Conservation (phyloP, 2,888 invertebrate species). For the Chymomyza fuscimana region DNA sequence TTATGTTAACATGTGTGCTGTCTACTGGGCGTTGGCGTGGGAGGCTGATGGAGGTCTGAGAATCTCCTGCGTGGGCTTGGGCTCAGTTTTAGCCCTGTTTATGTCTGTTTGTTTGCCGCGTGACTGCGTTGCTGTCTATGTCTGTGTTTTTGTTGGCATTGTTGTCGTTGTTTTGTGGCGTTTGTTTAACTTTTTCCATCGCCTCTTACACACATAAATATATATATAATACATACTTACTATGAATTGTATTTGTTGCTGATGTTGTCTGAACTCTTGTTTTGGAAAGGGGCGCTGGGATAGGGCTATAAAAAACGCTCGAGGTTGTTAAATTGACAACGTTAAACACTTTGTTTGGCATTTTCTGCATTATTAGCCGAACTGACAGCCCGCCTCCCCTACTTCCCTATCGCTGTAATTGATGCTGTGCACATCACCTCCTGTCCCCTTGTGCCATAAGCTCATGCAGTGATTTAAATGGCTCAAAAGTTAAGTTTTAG, state of each 20-base stretch:
- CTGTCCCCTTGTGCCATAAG: background rate
- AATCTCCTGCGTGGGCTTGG: slow-evolving; percentile 60
- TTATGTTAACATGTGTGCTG: slow-evolving; percentile 74
- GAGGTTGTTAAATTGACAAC: slow-evolving; percentile 74
- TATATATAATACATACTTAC: no score
- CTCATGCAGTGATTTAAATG: slow-evolving; percentile 65
- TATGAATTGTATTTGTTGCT: slow-evolving; percentile 24
- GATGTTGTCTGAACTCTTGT: slow-evolving; percentile 35
- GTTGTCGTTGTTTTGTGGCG: slow-evolving; percentile 27
- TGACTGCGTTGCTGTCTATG: slow-evolving; percentile 33
- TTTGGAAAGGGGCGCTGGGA: slow-evolving; percentile 27
- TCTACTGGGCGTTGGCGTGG: slow-evolving; percentile 34
- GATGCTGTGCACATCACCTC: slow-evolving; percentile 52
- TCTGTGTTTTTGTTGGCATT: background rate
- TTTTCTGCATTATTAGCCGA: slow-evolving; percentile 74
- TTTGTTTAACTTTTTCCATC: slow-evolving; percentile 62
- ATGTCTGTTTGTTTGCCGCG: slow-evolving; percentile 27
- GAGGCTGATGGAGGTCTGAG: slow-evolving; percentile 40
- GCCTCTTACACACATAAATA: slow-evolving; percentile 2
- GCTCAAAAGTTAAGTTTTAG: slow-evolving; percentile 74
- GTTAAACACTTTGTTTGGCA: slow-evolving; percentile 75
- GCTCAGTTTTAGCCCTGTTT: slow-evolving; percentile 29
- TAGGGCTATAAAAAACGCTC: slow-evolving; percentile 68
- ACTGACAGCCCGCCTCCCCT: slow-evolving; percentile 38
- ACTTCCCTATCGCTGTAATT: slow-evolving; percentile 60